Evolutionary conservation across 2,797 vertebrate species (phyloP).

Genomic region (Holocentrus rufus): DNA sequence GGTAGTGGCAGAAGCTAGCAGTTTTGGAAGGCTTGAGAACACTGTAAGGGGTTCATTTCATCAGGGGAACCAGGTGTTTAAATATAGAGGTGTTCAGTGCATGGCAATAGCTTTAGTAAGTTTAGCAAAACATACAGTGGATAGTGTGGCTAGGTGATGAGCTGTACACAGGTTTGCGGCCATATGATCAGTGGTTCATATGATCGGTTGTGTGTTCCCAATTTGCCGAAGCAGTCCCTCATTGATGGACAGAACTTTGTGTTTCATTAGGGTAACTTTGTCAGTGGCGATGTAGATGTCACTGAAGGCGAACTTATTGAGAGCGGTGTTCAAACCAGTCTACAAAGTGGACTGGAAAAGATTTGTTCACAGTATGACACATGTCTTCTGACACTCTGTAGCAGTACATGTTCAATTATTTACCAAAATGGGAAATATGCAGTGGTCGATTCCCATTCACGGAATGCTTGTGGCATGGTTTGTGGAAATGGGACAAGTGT

Average conservation of each 20-base stretch:
- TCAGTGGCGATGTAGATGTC: background rate
- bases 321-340: too few species aligned
- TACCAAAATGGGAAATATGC: background rate
- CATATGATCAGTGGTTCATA: too few species aligned
- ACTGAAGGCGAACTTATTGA: too few species aligned
- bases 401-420: background rate
- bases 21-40: too few species aligned
- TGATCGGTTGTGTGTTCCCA: background rate
- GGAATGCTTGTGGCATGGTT: background rate
- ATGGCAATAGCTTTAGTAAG: background rate
- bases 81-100: background rate
- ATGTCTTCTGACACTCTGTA: background rate
- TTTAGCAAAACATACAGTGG: background rate
- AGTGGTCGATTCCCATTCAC: background rate
- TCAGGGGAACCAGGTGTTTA: too few species aligned
- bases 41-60: too few species aligned
- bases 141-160: too few species aligned
- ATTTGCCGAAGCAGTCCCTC: background rate
- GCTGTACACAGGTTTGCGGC: too few species aligned
- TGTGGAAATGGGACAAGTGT: background rate
- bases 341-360: too few species aligned
- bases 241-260: slow-evolving; percentile 3
- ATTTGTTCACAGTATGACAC: too few species aligned
- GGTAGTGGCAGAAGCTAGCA: too few species aligned
- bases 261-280: slow-evolving; percentile 1